Conservation (phyloP, 1,140 invertebrate species). For the Nasonia giraulti region DNA sequence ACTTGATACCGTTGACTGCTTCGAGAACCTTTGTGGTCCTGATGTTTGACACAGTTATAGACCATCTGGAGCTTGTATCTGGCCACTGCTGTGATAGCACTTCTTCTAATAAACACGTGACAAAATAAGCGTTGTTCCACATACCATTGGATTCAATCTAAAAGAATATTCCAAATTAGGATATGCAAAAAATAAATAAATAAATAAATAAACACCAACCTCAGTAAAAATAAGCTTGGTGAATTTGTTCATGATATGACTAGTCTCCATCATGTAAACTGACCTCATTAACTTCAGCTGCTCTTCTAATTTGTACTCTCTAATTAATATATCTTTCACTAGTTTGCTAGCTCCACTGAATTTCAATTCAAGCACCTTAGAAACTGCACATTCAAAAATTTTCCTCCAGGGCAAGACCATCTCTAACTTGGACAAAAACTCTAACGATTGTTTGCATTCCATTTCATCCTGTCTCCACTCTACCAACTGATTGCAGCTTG, state of each 20-base stretch:
- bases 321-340: conserved; percentile 73
- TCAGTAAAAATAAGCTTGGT: conserved; percentile 74
- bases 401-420: conserved; percentile 66
- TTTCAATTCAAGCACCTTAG: conserved; percentile 69
- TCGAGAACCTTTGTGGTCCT: conserved; percentile 67
- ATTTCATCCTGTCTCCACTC: conserved; percentile 6
- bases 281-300: conserved; percentile 74
- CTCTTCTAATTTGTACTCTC: conserved; percentile 73
- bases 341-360: conserved; percentile 74
- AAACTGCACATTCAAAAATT: conserved; percentile 70
- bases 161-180: conserved; percentile 42
- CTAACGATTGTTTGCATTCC: conserved; percentile 46
- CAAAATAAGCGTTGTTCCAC: conserved; percentile 68
- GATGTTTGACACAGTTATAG: conserved; percentile 61
- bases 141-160: conserved; percentile 73
- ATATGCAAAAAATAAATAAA: conserved; percentile 27
- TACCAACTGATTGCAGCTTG: not conserved
- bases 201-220: conserved; percentile 63
- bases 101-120: conserved; percentile 75
- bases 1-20: conserved; percentile 75
- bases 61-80: conserved; percentile 71
- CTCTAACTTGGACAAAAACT: conserved; percentile 61
- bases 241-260: conserved; percentile 79
- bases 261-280: conserved; percentile 79
- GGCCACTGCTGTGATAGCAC: conserved; percentile 74